A percentile compares a stretch with the other conserved stretches of the same genome.
Evolutionary conservation across 2,797 vertebrate genomes (phyloP).

Genomic region (Cryptoprocta ferox): DNA sequence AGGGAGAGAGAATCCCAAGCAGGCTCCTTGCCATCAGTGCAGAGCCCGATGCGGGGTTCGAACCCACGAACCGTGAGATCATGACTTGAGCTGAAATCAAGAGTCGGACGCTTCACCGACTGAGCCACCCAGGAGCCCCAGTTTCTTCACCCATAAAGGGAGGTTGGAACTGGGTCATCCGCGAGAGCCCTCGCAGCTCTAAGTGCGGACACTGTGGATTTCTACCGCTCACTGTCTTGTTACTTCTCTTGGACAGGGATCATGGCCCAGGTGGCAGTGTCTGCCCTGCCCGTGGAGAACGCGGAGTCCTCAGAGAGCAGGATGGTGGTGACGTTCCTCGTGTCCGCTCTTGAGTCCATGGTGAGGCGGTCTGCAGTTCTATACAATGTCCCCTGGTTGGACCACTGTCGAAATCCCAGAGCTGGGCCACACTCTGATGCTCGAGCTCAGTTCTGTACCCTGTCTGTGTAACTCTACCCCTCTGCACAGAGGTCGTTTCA

Average conservation of each 20-base stretch:
- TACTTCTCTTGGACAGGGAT: conserved; percentile 67
- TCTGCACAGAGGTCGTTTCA: background rate
- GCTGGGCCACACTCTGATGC: background rate
- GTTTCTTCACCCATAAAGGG: background rate
- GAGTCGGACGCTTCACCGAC: background rate
- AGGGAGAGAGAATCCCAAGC: background rate
- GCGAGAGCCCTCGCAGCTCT: background rate
- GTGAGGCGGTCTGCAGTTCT: conserved; percentile 74
- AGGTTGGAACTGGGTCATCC: background rate
- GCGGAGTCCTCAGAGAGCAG: conserved; percentile 82
- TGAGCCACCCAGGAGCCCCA: background rate
- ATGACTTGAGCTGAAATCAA: background rate
- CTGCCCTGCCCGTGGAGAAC: conserved; percentile 23
- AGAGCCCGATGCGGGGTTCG: fast-evolving
- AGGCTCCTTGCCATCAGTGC: background rate
- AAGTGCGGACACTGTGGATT: background rate
- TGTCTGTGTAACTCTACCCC: background rate
- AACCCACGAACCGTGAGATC: too few relatives aligned
- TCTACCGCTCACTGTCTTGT: background rate
- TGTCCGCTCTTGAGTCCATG: conserved; percentile 90
- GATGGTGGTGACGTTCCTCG: conserved; percentile 86
- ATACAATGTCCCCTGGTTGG: fast-evolving
- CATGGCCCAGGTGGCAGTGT: conserved; percentile 83
- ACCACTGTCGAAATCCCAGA: background rate
- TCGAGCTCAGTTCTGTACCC: background rate